These are phyloP conservation scores for Hydrotaea diabolus DNA, from an alignment of 2,888 invertebrate genomes.

Conservation along the genomic window DNA sequence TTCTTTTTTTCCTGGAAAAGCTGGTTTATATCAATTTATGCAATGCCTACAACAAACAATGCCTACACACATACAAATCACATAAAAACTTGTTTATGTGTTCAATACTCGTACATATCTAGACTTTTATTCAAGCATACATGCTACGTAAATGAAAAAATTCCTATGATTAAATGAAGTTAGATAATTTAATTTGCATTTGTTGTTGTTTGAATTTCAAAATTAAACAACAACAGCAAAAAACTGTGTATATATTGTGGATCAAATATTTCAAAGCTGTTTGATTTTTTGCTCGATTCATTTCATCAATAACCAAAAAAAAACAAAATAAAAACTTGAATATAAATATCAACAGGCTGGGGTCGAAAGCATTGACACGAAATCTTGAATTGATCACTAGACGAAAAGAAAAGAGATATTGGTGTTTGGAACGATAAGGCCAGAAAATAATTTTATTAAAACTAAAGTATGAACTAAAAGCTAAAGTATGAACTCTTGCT, in stretches of 20 bases:
- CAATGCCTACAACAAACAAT: neutral
- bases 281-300: neutral
- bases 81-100: neutral
- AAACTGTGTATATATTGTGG: neutral
- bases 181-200: constrained; percentile 28
- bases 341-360: neutral
- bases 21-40: neutral
- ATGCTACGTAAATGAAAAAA: neutral
- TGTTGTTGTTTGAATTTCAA: neutral
- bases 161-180: constrained; percentile 20
- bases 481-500: too few relatives aligned
- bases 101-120: neutral
- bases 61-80: neutral
- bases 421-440: too few relatives aligned
- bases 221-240: neutral
- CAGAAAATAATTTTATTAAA: too few relatives aligned
- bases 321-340: too few relatives aligned
- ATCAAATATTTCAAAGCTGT: neutral
- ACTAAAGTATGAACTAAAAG: too few relatives aligned
- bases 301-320: neutral
- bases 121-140: neutral
- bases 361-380: neutral
- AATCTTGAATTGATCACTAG: neutral
- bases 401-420: too few relatives aligned
- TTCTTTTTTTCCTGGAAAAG: neutral